Base-by-base conservation (phyloP, 2,888 invertebrate species). In the Drosophila bunnanda region DNA sequence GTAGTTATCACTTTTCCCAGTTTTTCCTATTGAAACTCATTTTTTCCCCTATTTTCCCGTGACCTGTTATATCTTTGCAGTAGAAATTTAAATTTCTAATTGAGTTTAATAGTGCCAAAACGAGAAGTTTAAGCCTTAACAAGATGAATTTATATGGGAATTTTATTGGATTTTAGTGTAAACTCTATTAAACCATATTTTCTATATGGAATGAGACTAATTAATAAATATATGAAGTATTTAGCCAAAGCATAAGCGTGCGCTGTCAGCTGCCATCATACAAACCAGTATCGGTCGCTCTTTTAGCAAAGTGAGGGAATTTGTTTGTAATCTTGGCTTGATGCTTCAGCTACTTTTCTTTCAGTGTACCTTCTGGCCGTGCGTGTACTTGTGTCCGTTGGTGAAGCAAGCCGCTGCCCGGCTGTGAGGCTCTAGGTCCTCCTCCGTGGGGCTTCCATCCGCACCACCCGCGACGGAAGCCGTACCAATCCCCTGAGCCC, bases 291-390 rank as follows among this genome's bases (percentile, higher is more conserved):
- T 13, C 13, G 4, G 8, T 7, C 13, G 1, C 12, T 13, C 9
- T 5, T 32, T 20, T 5, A 20, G 4, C 1, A 13, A 32, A 13
- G 8, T 17, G 13, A 20, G 3, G 15, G 15, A 15, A 20, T 0
- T 5, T 5, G n/a, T 5, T 5, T 32, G 1, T 13, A 4, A 32
- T 20, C 20, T 20, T 13, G 9, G 3, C 28, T 20, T 17, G 4
- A 4, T 7, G 13, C 12, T 15, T 7, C 15, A 15, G 50, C 6
- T 52, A 5, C 6, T 12, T 30, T 15, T 17, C 13, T 34, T 22
- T 36, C 9, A 34, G 50, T 50, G 50, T 52, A 92, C 92, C 92
- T 92, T 92, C 88, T 92, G 92, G 72, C 92, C 92, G 73, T 92
- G 92, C 76, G 92, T 91, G 71, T 92, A 92, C 78, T 90, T 92